Conservation (phyloP, 2,797 vertebrate genomes). For the Okamejei kenojei region DNA sequence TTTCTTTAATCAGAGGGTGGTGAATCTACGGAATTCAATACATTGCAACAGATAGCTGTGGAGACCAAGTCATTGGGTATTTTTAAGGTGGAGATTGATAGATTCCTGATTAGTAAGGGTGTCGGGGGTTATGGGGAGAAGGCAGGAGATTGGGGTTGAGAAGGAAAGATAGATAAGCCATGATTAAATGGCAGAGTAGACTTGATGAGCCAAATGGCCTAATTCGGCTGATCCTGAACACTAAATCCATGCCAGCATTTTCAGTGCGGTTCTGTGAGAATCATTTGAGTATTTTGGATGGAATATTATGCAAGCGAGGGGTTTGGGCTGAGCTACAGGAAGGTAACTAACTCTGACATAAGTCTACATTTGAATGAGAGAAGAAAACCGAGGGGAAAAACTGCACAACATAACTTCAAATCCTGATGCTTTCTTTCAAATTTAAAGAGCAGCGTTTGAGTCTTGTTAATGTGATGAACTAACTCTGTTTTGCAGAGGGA, state of each 20-base stretch:
- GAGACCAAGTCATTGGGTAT: no score
- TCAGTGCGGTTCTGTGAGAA: background rate
- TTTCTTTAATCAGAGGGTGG: no score
- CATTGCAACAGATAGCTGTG: no score
- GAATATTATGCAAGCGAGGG: background rate
- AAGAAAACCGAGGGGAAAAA: background rate
- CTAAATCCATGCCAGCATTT: background rate
- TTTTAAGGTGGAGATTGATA: no score
- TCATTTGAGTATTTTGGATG: background rate
- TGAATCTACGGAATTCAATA: no score
- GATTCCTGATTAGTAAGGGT: no score
- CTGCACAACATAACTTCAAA: background rate
- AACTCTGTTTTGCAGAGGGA: constrained; percentile 60
- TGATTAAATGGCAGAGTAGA: no score
- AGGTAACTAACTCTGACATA: background rate
- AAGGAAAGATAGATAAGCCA: no score
- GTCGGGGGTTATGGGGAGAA: no score
- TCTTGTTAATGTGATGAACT: background rate
- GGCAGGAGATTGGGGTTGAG: no score
- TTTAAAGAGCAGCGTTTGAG: background rate
- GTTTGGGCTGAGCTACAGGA: background rate
- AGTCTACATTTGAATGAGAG: background rate
- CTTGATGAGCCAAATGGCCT: no score
- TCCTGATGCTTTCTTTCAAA: background rate
- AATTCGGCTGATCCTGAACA: background rate